Base-by-base conservation (phyloP, 2,888 invertebrate species). In the Meiosimyza decipiens region DNA sequence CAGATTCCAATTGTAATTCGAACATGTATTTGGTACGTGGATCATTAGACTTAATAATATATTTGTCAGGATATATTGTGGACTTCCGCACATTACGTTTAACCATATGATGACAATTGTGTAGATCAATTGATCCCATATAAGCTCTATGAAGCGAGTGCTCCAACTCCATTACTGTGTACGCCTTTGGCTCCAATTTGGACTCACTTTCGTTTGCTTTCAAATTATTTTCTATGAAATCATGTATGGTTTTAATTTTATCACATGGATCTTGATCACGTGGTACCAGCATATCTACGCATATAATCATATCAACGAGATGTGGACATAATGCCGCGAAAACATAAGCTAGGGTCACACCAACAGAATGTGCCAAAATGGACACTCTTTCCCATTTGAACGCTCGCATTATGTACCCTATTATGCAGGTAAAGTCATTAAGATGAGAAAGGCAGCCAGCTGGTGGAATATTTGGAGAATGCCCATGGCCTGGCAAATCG, bases 401-500 rank as follows among this genome's bases (percentile, higher is more conserved):
- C 78, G 91, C 88, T 62, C 90, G 87, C 75, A 89, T 88, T 65
- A 93, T 77, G 71, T 88, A 83, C 52, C 89, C 85, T 54, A 94
- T 86, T 16, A 89, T 72, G 82, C 81, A 86, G 67, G 88, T 63
- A 73, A 84, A 86, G 50, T 86, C 82, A 6, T 83, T 75, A 18
- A 81, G 80, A 69, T 86, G 73, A 67, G 83, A 84, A 11, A 71
- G 71, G n/a, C 88, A 81, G n/a, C 93, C 92, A 72, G 86, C 80
- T 4, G 92, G 92, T 74, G 90, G 84, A 74, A 90, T 84, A 84
- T 90, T 90, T 0, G 91, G 90, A 0, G 93, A 93, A 13, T 88
- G 81, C 4, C 93, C 93, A 83, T 93, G 92, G 1, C 93, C 92
- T 11, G 92, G 91, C 12, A 91, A 86, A 83, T 92, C 92, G 18